Base-by-base conservation (phyloP, 1,140 invertebrate genomes). In the Metopolophium dirhodum region DNA sequence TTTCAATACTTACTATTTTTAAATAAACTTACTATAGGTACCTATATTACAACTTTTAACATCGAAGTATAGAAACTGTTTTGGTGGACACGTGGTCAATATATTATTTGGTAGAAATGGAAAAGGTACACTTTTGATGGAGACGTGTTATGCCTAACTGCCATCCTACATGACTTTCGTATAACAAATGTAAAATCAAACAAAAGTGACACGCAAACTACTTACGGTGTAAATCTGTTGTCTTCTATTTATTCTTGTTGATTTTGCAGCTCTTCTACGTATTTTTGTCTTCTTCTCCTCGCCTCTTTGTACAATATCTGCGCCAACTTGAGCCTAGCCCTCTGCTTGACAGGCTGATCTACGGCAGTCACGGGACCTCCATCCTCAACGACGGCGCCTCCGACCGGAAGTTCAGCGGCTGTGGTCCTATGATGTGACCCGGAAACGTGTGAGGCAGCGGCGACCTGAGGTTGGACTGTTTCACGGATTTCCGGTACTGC, bases 241-340 rank as follows among this genome's bases (percentile, higher is more conserved):
- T n/a, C 0, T 77, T 77, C 4, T 7, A n/a, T 77, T 68, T 45
- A 90, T 68, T 90, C 89, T 23, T 82, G 91, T 93, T 93, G 77
- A 35, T 54, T 93, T 86, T 93, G 49, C 9, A 85, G 49, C 30
- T 93, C 91, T 26, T 93, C 77, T 2, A 85, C n/a, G 37, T 93
- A 85, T 26, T 93, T 93, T 57, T 93, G 91, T 30, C 68, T 93
- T 22, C 91, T 47, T 7, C 91, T 85, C 14, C 77, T 51, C 6
- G 91, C 91, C 26, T 93, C 91, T 8, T 93, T 93, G 14, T 93
- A 93, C 49, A 93, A 30, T 85, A 93, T 85, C 22, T 93, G 77
- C 0, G 91, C 91, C 35, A 93, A 85, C 35, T 85, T 93, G 3
- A 93, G 77, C 35, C 77, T 85, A 3, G 91, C 91, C 37, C 30